Evolutionary conservation across 2,113 vertebrate genomes (phyloP), one percentile per base, ranked within the genome.

Genomic region (Regulus satrapa): DNA sequence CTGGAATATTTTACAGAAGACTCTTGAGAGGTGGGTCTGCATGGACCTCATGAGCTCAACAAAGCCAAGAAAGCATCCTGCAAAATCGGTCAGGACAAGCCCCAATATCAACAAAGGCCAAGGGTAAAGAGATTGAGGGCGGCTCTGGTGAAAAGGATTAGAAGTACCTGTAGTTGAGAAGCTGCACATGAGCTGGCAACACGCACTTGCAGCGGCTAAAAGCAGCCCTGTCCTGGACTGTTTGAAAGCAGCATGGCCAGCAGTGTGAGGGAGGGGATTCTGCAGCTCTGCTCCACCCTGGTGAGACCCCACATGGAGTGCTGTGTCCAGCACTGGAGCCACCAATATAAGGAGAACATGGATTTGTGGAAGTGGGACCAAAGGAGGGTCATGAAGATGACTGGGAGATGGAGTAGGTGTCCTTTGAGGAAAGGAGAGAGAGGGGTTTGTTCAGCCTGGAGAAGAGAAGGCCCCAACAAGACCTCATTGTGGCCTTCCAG

Each of bases 1-100:
- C 1, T 55, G 58, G 69, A 94, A 69, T 91, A 15, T 62, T 45
- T 66, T 46, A 84, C 76, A 76, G 69, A 89, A 92, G 92, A 68
- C 40, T 54, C 55, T 52, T 18, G 13, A 38, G 68, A 43, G 49
- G 7, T 45, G 14, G 9, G 8, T 17, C 34, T 18, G 3, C 26
- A 13, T 28, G 56, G 72, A 75, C 20, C 13, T 59, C 32, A 11
- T 18, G 28, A 71, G 45, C 32, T 88, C 31, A 75, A 48, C 10
- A 64, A 54, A n/a, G 21, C 21, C 31, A 54, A 36, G n/a, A 20
- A n/a, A 52, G 7, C 3, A 26, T 48, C 23, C 34, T 75, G 31
- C 8, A 63, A 40, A 40, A 28, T 10, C 12, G 19, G 8, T 41
- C 6, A 17, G 45, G 34, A 6, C 12, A 26, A 16, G 4, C 15